phyloP scores from a whole-genome alignment of 2,888 invertebrate species.

The Thymelicus lineola region DNA sequence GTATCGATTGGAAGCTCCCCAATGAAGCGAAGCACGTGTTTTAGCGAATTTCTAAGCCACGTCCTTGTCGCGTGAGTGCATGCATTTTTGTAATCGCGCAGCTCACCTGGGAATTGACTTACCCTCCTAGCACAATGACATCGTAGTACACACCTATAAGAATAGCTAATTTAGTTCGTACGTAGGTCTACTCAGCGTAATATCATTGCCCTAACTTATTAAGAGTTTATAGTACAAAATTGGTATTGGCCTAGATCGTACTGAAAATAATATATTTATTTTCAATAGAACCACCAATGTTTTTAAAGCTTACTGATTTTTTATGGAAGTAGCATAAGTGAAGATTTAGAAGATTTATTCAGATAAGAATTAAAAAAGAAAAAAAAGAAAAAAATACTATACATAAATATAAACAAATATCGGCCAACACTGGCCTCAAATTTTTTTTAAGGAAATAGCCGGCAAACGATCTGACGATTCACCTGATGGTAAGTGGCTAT shows the following conservation, averaged over 20 bases:
- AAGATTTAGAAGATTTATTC: too few species aligned
- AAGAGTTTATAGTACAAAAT: not conserved
- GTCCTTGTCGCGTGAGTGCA: conserved; percentile 36
- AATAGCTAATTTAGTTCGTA: conserved; percentile 21
- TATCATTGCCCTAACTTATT: not conserved
- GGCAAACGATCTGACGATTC: too few species aligned
- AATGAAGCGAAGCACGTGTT: conserved; percentile 48
- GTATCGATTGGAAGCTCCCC: conserved; percentile 46
- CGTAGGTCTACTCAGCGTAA: not conserved
- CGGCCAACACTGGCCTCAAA: too few species aligned
- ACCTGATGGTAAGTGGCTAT: too few species aligned
- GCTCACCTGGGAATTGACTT: conserved; percentile 29
- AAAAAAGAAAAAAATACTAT: not conserved
- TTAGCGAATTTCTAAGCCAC: conserved; percentile 30
- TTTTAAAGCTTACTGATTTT: too few species aligned
- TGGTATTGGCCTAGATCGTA: too few species aligned
- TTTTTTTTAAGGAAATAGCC: too few species aligned
- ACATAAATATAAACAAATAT: too few species aligned
- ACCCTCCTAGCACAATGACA: conserved; percentile 35
- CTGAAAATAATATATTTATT: too few species aligned
- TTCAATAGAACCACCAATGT: too few species aligned
- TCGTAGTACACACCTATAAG: conserved; percentile 24
- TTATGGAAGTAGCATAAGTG: too few species aligned
- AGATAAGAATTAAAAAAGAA: not conserved
- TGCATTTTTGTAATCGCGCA: conserved; percentile 27